These are phyloP conservation scores for Leptatherina wallacei DNA, from an alignment of 2,797 vertebrate species.

Conservation along the genomic window DNA sequence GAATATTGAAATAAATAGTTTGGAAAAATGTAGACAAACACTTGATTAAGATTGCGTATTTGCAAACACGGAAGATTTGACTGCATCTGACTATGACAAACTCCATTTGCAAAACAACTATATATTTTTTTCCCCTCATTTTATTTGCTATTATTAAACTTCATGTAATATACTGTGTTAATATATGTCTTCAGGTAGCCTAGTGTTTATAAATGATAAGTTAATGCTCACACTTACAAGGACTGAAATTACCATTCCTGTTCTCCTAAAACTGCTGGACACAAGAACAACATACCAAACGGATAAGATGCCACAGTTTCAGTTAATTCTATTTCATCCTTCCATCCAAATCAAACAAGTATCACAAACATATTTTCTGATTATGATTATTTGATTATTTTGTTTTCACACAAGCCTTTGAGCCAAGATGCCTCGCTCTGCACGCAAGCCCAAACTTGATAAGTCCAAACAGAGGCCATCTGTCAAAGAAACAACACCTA, in stretches of 20 bases:
- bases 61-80: background rate
- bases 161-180: background rate
- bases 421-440: slow-evolving; percentile 58
- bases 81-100: background rate
- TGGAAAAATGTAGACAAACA: background rate
- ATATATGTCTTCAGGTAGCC: background rate
- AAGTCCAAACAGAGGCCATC: slow-evolving; percentile 36
- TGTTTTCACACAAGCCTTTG: slow-evolving; percentile 14
- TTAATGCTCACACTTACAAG: background rate
- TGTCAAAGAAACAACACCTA: slow-evolving; percentile 20
- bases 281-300: background rate
- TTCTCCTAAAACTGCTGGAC: background rate
- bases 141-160: background rate
- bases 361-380: background rate
- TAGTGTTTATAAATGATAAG: background rate
- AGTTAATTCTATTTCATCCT: background rate
- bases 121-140: background rate
- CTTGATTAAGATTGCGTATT: too few species aligned
- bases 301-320: background rate
- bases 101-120: background rate
- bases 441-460: slow-evolving; percentile 66
- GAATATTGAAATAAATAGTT: background rate
- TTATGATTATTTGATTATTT: background rate
- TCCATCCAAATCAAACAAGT: background rate
- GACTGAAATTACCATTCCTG: background rate